Conservation (phyloP, 2,888 invertebrate genomes). For the Phalera bucephala region DNA sequence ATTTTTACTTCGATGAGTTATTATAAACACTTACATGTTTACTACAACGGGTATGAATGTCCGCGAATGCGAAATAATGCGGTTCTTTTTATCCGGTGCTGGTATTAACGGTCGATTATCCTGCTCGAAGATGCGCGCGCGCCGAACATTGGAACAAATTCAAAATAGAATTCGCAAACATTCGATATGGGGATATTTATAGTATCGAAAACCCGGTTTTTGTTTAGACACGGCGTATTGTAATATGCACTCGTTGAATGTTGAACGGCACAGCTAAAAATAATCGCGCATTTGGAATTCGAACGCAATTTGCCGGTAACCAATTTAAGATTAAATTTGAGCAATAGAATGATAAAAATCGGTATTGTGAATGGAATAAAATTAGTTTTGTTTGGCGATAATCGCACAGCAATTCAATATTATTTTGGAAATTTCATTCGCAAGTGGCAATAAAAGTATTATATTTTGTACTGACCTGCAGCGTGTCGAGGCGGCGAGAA, state of each 20-base stretch:
- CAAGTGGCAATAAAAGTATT: constrained; percentile 34
- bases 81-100: constrained; percentile 1
- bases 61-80: constrained; percentile 10
- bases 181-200: constrained; percentile 80
- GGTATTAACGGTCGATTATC: constrained; percentile 26
- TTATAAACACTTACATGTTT: constrained; percentile 33
- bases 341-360: constrained; percentile 9
- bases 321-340: constrained; percentile 31
- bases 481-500: constrained; percentile 70
- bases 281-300: constrained; percentile 53
- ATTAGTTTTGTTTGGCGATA: constrained; percentile 14
- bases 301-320: constrained; percentile 42
- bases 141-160: constrained; percentile 58
- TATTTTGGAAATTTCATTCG: constrained; percentile 44
- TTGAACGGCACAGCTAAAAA: constrained; percentile 62
- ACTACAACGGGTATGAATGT: constrained; percentile 21
- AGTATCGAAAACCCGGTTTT: constrained; percentile 79
- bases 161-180: constrained; percentile 81
- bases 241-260: constrained; percentile 68
- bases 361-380: constrained; percentile 12
- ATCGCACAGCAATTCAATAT: constrained; percentile 52
- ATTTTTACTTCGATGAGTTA: constrained; percentile 23
- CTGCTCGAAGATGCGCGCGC: constrained; percentile 31
- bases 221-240: constrained; percentile 69
- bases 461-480: constrained; percentile 64